Conservation (phyloP, 2,113 vertebrate genomes). For the Colossoma macropomum region DNA sequence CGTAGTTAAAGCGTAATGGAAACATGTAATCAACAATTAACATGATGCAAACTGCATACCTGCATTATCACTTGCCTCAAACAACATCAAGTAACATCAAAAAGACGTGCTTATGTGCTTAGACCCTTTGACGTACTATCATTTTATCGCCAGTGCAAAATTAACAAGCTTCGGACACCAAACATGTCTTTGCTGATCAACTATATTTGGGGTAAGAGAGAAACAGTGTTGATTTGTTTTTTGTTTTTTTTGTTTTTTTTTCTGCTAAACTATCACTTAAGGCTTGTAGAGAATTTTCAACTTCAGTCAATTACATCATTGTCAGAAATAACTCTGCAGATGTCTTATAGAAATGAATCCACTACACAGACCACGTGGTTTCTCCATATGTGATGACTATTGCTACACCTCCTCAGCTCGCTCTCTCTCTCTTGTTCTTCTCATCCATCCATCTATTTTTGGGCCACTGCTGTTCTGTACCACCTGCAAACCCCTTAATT, state of each 20-base stretch:
- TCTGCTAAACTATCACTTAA: background rate
- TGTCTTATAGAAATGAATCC: slow-evolving; percentile 48
- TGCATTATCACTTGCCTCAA: background rate
- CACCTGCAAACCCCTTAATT: slow-evolving; percentile 81
- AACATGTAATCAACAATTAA: no score
- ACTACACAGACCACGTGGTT: slow-evolving; percentile 40
- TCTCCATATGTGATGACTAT: slow-evolving; percentile 42
- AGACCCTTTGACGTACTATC: background rate
- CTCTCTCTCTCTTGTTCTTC: slow-evolving; percentile 15
- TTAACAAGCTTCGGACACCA: background rate
- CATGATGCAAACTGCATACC: background rate
- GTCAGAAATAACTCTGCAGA: slow-evolving; percentile 51
- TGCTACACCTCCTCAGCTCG: slow-evolving; percentile 10
- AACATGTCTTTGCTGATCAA: background rate
- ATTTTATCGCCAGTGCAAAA: background rate
- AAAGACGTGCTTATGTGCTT: background rate
- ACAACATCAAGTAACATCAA: slow-evolving; percentile 19
- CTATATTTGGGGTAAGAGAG: background rate
- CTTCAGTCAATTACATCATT: slow-evolving; percentile 33
- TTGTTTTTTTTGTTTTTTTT: no score
- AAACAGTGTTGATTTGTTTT: no score
- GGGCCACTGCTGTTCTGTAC: slow-evolving; percentile 67
- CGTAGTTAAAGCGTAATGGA: no score
- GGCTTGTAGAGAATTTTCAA: slow-evolving; percentile 2
- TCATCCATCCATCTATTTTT: slow-evolving; percentile 67